Evolutionary conservation across 1,140 invertebrate genomes (phyloP).

Genomic region (Drosophila arawakana): DNA sequence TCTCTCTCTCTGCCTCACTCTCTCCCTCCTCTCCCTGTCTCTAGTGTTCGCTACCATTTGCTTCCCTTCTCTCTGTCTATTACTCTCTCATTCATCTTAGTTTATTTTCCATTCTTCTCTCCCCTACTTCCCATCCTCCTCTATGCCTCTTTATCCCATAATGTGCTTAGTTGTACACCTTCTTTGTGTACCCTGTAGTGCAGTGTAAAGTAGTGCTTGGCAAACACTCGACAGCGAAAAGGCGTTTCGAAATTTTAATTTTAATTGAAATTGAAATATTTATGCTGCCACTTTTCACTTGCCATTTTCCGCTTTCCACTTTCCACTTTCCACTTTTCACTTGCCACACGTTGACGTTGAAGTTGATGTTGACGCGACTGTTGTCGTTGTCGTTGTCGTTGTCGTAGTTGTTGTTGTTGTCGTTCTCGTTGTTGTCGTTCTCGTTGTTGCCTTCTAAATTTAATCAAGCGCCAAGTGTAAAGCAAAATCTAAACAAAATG

Average conservation of each 20-base stretch:
- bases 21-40: not conserved
- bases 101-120: too few species aligned
- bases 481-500: conserved; percentile 76
- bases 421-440: not conserved
- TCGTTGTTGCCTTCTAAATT: conserved; percentile 50
- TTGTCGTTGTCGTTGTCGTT: not conserved
- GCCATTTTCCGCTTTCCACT: not conserved
- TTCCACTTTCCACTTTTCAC: not conserved
- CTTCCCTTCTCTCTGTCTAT: too few species aligned
- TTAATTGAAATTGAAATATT: conserved; percentile 78
- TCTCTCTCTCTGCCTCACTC: not conserved
- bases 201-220: conserved; percentile 12
- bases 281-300: conserved; percentile 42
- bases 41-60: too few species aligned
- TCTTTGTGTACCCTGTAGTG: conserved; percentile 5
- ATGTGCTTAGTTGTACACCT: conserved; percentile 1
- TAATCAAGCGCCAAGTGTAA: conserved; percentile 76
- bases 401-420: not conserved
- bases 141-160: not conserved
- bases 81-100: too few species aligned
- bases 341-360: conserved; percentile 11
- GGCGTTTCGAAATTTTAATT: conserved; percentile 51
- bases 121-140: too few species aligned
- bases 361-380: not conserved
- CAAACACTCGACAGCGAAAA: conserved; percentile 32